A percentile compares a stretch with the other conserved stretches of the same genome.
Conservation (phyloP, 2,113 vertebrate species). For the Octodon degus region DNA sequence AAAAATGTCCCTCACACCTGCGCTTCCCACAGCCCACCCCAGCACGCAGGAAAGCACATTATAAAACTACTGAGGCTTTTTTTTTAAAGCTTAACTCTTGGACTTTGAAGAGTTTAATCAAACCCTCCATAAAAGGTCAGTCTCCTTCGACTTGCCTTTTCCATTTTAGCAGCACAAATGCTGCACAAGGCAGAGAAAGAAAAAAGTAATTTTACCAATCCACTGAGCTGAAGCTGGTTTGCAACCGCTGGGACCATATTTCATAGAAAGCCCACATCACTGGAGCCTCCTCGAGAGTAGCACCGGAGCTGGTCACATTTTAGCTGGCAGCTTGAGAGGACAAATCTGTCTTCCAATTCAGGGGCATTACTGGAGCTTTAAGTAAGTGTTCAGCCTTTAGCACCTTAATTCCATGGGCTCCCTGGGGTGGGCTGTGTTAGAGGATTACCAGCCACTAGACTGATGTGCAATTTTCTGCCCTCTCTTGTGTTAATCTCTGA, state of each 20-base stretch:
- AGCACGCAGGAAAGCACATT: background rate
- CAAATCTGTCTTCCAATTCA: background rate
- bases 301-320: background rate
- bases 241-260: background rate
- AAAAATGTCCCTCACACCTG: background rate
- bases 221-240: background rate
- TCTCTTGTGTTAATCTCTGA: background rate
- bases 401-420: background rate
- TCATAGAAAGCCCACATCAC: background rate
- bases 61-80: background rate
- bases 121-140: slow-evolving; percentile 41
- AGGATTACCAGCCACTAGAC: background rate
- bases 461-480: background rate
- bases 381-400: background rate
- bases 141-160: slow-evolving; percentile 47
- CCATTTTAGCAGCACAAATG: slow-evolving; percentile 39
- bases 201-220: slow-evolving; percentile 35
- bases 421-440: background rate
- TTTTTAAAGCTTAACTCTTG: background rate
- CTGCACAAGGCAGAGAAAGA: background rate
- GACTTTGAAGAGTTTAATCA: slow-evolving; percentile 51
- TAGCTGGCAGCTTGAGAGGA: background rate
- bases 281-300: background rate
- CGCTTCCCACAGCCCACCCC: background rate
- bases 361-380: background rate